Percentiles rank a stretch among this genome's conserved stretches.
These are phyloP conservation scores for Eriosoma lanigerum DNA, from an alignment of 1,140 invertebrate genomes.

Conservation along the genomic window DNA sequence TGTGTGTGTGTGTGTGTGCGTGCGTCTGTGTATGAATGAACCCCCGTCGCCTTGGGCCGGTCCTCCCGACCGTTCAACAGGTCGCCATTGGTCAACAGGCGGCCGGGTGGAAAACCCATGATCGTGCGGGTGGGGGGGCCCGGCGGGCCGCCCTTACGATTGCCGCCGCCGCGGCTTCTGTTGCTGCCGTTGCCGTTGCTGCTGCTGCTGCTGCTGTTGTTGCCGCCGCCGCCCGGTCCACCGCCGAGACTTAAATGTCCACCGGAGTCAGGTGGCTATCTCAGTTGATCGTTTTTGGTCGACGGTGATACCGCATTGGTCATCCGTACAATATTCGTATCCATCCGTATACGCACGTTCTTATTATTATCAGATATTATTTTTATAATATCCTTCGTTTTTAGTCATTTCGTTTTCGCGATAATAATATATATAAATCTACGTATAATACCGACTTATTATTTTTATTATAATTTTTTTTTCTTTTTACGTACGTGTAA, in stretches of 20 bases:
- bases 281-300: conserved; percentile 52
- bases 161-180: neutral
- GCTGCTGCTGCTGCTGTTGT: neutral
- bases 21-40: conserved; percentile 23
- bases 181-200: neutral
- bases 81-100: conserved; percentile 47
- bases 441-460: no score
- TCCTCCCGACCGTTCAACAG: conserved; percentile 34
- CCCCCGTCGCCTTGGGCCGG: conserved; percentile 42
- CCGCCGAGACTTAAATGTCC: conserved; percentile 48
- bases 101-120: conserved; percentile 49
- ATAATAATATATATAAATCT: no score
- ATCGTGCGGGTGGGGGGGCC: conserved; percentile 35
- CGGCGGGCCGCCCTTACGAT: conserved; percentile 49
- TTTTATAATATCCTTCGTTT: no score
- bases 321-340: neutral
- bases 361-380: no score
- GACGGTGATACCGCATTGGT: no score
- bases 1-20: neutral
- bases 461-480: no score
- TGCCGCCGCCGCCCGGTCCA: conserved; percentile 43
- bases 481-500: no score
- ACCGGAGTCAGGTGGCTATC: conserved; percentile 51
- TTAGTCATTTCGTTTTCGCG: no score
- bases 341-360: neutral